Evolutionary conservation across 2,113 vertebrate species (phyloP), one percentile per base, ranked within the genome.

Genomic region (Neodontobutis hainanensis): DNA sequence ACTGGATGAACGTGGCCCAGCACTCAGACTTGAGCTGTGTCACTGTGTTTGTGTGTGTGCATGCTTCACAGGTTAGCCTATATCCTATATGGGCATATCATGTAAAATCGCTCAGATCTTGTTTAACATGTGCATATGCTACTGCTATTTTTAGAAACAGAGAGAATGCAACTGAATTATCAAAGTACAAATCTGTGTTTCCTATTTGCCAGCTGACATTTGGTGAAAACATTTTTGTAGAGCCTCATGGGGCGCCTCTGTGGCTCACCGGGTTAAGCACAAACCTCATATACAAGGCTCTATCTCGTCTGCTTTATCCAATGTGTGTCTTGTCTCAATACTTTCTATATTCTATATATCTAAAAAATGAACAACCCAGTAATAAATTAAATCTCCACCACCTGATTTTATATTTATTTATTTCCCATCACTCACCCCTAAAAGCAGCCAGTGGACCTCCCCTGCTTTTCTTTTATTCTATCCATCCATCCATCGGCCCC

Each of bases 1-100:
- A 55, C 66, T 15, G 50, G 69, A 83, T 77, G 68, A 82, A 12
- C 61, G 60, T 75, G 68, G 65, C 84, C 63, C 5, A 69, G 77
- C 65, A 79, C 80, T 85, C 70, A 67, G 16, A 5, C 43, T 53
- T 61, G 71, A 67, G 55, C 48, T 70, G 77, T 65, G 70, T 72
- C 43, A 50, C 68, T 65, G 65, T 48, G 67, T 55, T 71, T 70
- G 56, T 61, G 16, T 50, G 43, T 36, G 19, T 78, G 64, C 72
- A 52, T 36, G 49, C 62, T 61, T 12, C 63, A 36, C 16, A 27
- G 42, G 19, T 1, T 27, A 27, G 19, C 19, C 19, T 27, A 27
- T 27, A 27, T 27, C 19, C 19, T 44, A n/a, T 56, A 38, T 56
- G 32, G 57, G 64, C 12, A 38, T 35, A 47, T 61, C 70, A 63